Evolutionary conservation across 2,888 invertebrate species (phyloP), one percentile per base, ranked within the genome.

Genomic region (Eupithecia inturbata): DNA sequence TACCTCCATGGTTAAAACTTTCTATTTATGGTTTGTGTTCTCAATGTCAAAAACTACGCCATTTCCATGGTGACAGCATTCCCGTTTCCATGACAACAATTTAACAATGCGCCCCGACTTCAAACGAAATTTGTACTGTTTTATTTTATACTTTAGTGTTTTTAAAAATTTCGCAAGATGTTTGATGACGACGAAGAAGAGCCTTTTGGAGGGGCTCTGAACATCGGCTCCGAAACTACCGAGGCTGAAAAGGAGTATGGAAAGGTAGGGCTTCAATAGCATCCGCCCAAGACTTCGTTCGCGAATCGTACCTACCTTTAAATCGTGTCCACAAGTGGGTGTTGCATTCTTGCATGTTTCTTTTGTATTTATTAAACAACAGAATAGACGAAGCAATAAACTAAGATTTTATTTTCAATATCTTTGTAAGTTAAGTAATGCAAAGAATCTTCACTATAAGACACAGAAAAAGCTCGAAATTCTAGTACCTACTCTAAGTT

Each of bases 181-280:
- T 57, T 57, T 57, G 57, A 57, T 12, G 88, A 89, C 6, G 91
- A 91, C 3, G 91, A 91, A 0, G 92, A 90, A 0, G 92, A 90
- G 14, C 78, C 85, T 9, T 93, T 93, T 74, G 91, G 87, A 0
- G 86, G 79, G 12, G 89, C 88, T 63, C 83, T 88, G 73, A 79
- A 83, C 57, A 85, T 92, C 39, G 94, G 87, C 63, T 92, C 93
- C 0, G 94, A 93, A 75, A 89, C 89, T 5, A 93, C 94, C 0
- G 94, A 93, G 75, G 92, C 93, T 0, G 94, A 94, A 70, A 92
- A 85, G 76, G 93, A 93, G 73, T 94, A 88, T 83, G 90, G 87
- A 79, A 89, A 84, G 82, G 94, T 94, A 85, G 72, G 76, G 22
- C 53, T 49, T 49, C 22, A 26, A 26, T 53, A 26, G 26, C 26